These are phyloP conservation scores for Nephila pilipes DNA, from an alignment of 1,140 invertebrate genomes.

Conservation along the genomic window DNA sequence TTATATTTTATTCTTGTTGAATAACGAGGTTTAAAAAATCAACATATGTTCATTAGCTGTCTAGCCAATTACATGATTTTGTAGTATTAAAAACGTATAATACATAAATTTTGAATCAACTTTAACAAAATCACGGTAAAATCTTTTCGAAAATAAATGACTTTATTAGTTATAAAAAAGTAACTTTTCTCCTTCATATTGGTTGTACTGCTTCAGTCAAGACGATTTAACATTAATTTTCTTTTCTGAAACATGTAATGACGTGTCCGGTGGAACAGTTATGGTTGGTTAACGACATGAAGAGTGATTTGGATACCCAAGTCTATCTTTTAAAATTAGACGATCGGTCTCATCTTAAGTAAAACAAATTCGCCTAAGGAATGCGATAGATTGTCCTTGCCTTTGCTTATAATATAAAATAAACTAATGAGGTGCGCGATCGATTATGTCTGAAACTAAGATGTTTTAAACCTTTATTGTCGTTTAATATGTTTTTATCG, in stretches of 20 bases:
- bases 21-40: too few species aligned
- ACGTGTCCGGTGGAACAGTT: conserved; percentile 3
- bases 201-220: background rate
- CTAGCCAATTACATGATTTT: too few species aligned
- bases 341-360: background rate
- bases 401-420: background rate
- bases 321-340: background rate
- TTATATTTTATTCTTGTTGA: too few species aligned
- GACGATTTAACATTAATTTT: background rate
- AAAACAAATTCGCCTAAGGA: background rate
- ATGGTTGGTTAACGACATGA: conserved; percentile 9
- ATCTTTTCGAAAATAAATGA: too few species aligned
- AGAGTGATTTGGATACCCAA: conserved; percentile 1
- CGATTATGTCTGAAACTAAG: background rate
- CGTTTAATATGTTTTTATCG: background rate
- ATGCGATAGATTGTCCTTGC: background rate
- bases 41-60: too few species aligned
- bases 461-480: background rate
- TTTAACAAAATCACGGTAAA: too few species aligned
- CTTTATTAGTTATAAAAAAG: background rate
- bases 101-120: too few species aligned
- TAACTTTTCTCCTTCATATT: background rate
- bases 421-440: background rate
- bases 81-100: too few species aligned
- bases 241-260: conserved; percentile 6